Base-by-base conservation (phyloP, 2,797 vertebrate species). In the Bovichtus variegatus region DNA sequence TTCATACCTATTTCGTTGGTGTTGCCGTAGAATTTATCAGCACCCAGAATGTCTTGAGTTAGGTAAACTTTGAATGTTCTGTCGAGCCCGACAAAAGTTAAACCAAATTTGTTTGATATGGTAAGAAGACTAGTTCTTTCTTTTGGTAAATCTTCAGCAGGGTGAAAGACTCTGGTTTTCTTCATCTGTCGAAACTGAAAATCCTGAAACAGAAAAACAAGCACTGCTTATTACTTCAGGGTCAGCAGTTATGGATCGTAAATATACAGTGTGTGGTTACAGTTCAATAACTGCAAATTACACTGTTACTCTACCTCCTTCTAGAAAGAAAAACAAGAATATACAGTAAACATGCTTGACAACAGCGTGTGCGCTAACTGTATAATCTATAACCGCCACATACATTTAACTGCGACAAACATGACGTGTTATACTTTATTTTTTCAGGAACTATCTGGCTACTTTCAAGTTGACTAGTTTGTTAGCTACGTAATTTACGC, bases 131-230 rank as follows among this genome's bases (percentile, higher is more conserved):
- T 97, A 0, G 95, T 96, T 74, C 98, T 97, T 6, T 97, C 97
- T 85, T 94, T 97, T 12, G 97, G 96, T 62, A 99, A 71, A 6
- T 96, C 96, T 0, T 93, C 94, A 0, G 96, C 91, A 4, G 96
- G 62, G 0, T 97, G 93, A 62, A 99, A 99, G 58, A 99, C 92
- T 7, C 96, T 95, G 0, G 96, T 90, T 85, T 98, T 98, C 94
- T 97, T 98, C 95, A 99, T 96, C 0, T 99, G 97, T 70, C 96
- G 95, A 90, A 99, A 99, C 83, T 98, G 96, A 78, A 99, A 99
- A 87, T 99, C 97, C 98, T 99, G 90, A 65, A 66, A 34, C 53
- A 58, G 1, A 79, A 44, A 74, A 5, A 58, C 19, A 44, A 53
- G 21, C 29, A 46, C 1, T 11, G 29, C 38, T 19, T 63, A 27